phyloP scores from a whole-genome alignment of 2,888 invertebrate species.

The Drosophila trichaetosa region DNA sequence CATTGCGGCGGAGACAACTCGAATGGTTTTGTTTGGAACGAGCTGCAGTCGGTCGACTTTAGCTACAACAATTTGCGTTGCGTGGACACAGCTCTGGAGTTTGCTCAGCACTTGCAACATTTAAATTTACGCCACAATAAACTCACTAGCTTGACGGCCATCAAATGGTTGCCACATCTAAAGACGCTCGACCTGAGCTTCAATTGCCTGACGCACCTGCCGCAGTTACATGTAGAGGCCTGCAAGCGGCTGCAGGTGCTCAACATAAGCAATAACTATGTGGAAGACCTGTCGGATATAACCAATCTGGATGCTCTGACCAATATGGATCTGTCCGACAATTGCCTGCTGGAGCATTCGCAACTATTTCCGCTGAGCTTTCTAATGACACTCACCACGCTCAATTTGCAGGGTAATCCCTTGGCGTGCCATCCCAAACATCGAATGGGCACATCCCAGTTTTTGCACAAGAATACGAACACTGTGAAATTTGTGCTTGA shows the following conservation, averaged over 20 bases:
- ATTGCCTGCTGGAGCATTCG: constrained; percentile 88
- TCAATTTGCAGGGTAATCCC: constrained; percentile 88
- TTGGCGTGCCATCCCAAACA: constrained; percentile 88
- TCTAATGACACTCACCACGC: constrained; percentile 86
- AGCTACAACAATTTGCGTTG: constrained; percentile 86
- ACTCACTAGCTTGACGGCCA: constrained; percentile 86
- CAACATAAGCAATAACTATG: constrained; percentile 88
- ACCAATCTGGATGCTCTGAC: constrained; percentile 86
- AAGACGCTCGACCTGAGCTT: constrained; percentile 88
- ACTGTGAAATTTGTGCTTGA: constrained; percentile 87
- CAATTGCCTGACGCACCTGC: constrained; percentile 87
- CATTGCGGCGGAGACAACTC: constrained; percentile 88
- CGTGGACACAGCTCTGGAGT: constrained; percentile 87
- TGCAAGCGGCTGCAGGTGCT: constrained; percentile 86
- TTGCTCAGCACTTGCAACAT: constrained; percentile 87
- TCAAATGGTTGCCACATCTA: constrained; percentile 87
- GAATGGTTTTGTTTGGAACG: constrained; percentile 88
- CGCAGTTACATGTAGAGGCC: constrained; percentile 87
- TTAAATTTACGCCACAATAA: constrained; percentile 89
- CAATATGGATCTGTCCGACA: constrained; percentile 88
- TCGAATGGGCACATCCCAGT: constrained; percentile 86
- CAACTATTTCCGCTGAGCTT: constrained; percentile 86
- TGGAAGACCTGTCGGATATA: constrained; percentile 87
- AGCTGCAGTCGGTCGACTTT: constrained; percentile 87
- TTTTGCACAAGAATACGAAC: constrained; percentile 86